Evolutionary conservation across 2,113 vertebrate genomes (phyloP).

Genomic region (Anguilla japonica): DNA sequence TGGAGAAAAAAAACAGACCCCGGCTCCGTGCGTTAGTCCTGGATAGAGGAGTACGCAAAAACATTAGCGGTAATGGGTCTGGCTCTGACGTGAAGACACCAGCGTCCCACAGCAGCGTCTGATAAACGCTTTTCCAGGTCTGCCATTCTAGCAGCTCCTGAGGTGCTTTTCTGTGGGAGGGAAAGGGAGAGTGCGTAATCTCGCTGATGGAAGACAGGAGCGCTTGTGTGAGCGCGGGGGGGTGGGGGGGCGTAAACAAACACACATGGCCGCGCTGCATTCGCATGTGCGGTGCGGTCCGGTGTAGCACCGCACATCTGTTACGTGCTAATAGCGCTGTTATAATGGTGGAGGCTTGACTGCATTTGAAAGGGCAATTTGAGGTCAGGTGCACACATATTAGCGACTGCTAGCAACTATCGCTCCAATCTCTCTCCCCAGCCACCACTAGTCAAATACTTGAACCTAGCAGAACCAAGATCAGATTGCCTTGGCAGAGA

Average conservation of each 20-base stretch:
- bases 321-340: conserved; percentile 15
- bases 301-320: conserved; percentile 41
- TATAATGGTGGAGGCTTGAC: background rate
- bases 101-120: background rate
- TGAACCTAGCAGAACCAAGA: too few species aligned
- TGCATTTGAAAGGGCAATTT: background rate
- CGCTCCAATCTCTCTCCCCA: too few species aligned
- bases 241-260: conserved; percentile 26
- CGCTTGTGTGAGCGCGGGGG: background rate
- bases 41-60: background rate
- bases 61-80: background rate
- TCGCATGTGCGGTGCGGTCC: conserved; percentile 43
- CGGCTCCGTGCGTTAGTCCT: background rate
- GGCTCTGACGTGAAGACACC: background rate
- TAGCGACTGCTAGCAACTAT: background rate
- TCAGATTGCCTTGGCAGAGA: too few species aligned
- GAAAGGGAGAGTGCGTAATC: too few species aligned
- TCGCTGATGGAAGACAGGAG: too few species aligned
- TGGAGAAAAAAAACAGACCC: background rate
- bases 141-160: background rate
- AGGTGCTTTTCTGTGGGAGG: background rate
- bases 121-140: background rate
- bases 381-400: background rate
- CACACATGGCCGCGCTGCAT: conserved; percentile 11
- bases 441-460: too few species aligned